phyloP scores from a whole-genome alignment of 2,888 invertebrate species.

The Pseudeuparius sepicola region DNA sequence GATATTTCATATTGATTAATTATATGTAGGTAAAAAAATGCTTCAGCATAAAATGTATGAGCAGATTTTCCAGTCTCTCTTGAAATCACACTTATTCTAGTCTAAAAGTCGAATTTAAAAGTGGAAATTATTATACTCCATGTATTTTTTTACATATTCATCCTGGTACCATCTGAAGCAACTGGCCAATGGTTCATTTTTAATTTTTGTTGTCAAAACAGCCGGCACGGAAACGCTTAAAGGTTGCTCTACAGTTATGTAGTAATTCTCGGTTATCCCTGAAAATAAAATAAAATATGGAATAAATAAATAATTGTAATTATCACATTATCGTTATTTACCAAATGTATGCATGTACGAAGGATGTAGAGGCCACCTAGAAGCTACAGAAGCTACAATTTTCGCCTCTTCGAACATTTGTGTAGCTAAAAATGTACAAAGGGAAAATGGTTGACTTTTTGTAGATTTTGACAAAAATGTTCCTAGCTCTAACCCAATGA shows the following conservation, averaged over 20 bases:
- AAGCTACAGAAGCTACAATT: slow-evolving; percentile 59
- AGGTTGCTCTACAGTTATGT: slow-evolving; percentile 84
- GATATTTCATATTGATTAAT: slow-evolving; percentile 71
- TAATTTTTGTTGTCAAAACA: slow-evolving; percentile 49
- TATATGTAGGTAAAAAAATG: slow-evolving; percentile 77
- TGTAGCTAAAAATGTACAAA: too few relatives aligned
- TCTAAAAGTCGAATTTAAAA: slow-evolving; percentile 36
- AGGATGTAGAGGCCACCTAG: slow-evolving; percentile 71
- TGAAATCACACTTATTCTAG: slow-evolving; percentile 45
- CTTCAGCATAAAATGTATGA: slow-evolving; percentile 50
- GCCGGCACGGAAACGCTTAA: slow-evolving; percentile 58
- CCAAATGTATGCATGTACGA: slow-evolving; percentile 91
- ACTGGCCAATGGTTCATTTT: slow-evolving; percentile 54
- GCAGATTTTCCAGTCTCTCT: slow-evolving; percentile 46
- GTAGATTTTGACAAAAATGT: too few relatives aligned
- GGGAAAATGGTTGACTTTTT: too few relatives aligned
- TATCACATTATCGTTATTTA: slow-evolving; percentile 21
- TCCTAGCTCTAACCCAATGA: too few relatives aligned
- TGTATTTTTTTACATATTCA: slow-evolving; percentile 49
- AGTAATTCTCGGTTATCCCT: slow-evolving; percentile 75
- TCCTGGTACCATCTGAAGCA: slow-evolving; percentile 68
- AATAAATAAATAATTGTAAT: slow-evolving; percentile 1
- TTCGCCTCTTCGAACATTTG: slow-evolving; percentile 61
- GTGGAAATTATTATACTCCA: not conserved
- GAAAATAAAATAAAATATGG: slow-evolving; percentile 4